Base-by-base conservation (phyloP, 2,113 vertebrate genomes). In the Pseudorectes ferrugineus region DNA sequence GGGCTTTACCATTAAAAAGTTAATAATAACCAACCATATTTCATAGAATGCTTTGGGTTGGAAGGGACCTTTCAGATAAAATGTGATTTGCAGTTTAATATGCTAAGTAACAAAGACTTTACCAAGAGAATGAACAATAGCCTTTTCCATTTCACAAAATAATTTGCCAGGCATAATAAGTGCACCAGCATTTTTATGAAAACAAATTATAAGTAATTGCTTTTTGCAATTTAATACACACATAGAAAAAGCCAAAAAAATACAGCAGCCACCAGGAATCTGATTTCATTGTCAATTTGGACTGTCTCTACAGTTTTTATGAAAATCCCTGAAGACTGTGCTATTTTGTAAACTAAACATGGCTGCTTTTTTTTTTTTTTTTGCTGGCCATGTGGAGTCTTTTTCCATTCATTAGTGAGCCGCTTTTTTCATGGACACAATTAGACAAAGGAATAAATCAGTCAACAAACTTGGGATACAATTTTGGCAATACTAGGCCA, bases 371-470 rank as follows among this genome's bases (percentile, higher is more conserved):
- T 12, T 25, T 31, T 4, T 10, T 86, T 52, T 70, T 82, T 84
- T 62, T 71, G 5, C 71, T 96, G 81, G 94, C 94, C 92, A 49
- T 83, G 72, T 94, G 68, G 55, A 90, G 46, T 88, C 72, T 90
- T 95, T 97, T 96, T 96, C 94, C 95, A 88, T 96, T 96, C 95
- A 93, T 97, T 96, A 96, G 59, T 24, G 57, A 93, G 65, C 82
- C 78, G 77, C 26, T 52, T 94, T 89, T 77, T 91, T 80, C 5
- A 3, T 74, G 74, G 94, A 74, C 75, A 92, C 85, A 94, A 88
- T 96, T 95, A 97, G 82, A 96, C 85, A 97, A 95, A 90, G 54
- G 82, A 92, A 97, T 95, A 97, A 96, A 97, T 96, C 95, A 94
- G 93, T 96, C 93, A 94, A 78, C 88, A 90, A 94, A 90, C 48